Base-by-base conservation (phyloP, 2,797 vertebrate genomes). In the Sebastes taczanowskii region DNA sequence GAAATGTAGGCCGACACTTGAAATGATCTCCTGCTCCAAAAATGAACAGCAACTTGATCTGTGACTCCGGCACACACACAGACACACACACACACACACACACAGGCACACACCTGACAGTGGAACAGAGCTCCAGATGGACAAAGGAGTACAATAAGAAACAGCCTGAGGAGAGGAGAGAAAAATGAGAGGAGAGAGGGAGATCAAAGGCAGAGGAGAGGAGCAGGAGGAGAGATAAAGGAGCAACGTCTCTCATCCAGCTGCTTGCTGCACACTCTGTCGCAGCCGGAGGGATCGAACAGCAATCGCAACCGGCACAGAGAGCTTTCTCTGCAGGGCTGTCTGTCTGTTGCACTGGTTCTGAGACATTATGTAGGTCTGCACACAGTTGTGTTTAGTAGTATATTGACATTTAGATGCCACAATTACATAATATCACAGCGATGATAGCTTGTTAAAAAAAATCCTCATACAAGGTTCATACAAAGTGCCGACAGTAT, bases 131-230 rank as follows among this genome's bases (percentile, higher is more conserved):
- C 66, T 87, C 80, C 79, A 90, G 81, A 88, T 87, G 87, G 90
- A 90, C 82, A 88, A 81, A 79, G 66, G 55, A 83, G 59, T 63
- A 91, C 66, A 90, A 90, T 77, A 79, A 77, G 65, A 80, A 82
- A 84, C 76, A 72, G 78, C 81, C 84, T 13, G 78, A 84, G 81
- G 88, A 83, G 63, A 86, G 59, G 56, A 65, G 58, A 66, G 52
- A 18, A 70, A 77, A 65, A 53, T 59, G 49, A 76, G 71, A 79
- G 59, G 72, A 80, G 78, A 65, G 63, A 53, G 53, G 30, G 64
- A 82, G 86, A 92, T 93, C 84, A 93, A 92, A 92, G 85, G 76
- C 73, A 71, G 69, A 78, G 27, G 71, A 88, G 52, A 67, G 64
- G 75, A 88, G 77, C 11, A 83, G 71, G 59, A 87, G 79, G 64